Conservation (phyloP, 2,888 invertebrate species). For the Gymnosoma rotundatum region DNA sequence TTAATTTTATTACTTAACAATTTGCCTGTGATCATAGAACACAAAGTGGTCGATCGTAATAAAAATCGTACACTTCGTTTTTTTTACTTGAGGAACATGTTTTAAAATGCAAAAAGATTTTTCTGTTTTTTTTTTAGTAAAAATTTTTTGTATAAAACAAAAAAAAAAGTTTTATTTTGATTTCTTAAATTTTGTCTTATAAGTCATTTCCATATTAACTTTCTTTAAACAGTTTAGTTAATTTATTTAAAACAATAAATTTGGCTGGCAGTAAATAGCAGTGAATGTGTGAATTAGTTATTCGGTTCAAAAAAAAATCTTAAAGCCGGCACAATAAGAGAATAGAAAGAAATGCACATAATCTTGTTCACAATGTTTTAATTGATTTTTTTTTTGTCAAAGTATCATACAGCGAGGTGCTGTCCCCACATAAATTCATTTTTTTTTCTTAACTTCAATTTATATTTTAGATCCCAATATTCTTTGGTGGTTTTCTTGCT, state of each 20-base stretch:
- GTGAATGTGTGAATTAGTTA: not conserved
- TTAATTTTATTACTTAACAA: not conserved
- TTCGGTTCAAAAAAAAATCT: not conserved
- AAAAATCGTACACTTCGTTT: conserved; percentile 32
- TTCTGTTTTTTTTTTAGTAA: no score
- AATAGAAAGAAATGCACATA: conserved; percentile 6
- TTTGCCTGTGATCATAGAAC: conserved; percentile 6
- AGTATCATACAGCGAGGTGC: not conserved
- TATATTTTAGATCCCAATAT: conserved; percentile 6
- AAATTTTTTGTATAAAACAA: no score
- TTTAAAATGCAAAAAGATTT: conserved; percentile 36
- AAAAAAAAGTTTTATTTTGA: not conserved
- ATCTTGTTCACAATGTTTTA: not conserved
- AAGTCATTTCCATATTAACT: no score
- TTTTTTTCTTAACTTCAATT: conserved; percentile 26
- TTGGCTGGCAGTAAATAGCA: not conserved
- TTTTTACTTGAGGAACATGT: conserved; percentile 25
- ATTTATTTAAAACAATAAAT: not conserved
- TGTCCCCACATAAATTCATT: conserved; percentile 35
- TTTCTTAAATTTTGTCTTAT: not conserved
- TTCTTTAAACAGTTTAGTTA: no score
- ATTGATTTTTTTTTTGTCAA: conserved; percentile 17
- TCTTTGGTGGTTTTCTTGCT: not conserved
- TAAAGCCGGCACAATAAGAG: not conserved
- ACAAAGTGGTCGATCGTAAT: conserved; percentile 5